Percentiles rank a stretch among this genome's conserved stretches.
These are phyloP conservation scores for Hyles lineata DNA, from an alignment of 2,888 invertebrate species.

Conservation along the genomic window DNA sequence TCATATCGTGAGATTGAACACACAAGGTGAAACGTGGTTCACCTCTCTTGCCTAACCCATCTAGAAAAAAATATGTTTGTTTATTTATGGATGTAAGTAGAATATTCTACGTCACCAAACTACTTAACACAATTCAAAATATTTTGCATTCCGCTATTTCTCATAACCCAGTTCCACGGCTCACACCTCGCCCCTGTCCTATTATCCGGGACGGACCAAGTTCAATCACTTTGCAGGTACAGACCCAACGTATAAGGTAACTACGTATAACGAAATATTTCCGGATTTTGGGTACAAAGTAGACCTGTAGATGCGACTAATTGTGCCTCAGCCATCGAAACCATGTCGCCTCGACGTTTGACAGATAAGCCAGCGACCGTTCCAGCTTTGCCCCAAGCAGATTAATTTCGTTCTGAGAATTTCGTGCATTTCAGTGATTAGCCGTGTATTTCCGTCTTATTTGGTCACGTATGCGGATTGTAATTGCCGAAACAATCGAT, in stretches of 20 bases:
- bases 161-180: not conserved
- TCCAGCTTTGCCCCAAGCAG: not conserved
- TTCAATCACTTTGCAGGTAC: conserved; percentile 63
- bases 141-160: conserved; percentile 1
- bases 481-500: too few species aligned
- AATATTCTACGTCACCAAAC: too few species aligned
- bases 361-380: too few species aligned
- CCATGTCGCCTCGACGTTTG: not conserved
- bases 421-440: not conserved
- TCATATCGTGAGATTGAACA: too few species aligned
- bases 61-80: too few species aligned
- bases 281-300: not conserved
- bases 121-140: not conserved
- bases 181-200: conserved; percentile 32
- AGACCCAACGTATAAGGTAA: conserved; percentile 21
- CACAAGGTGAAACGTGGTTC: too few species aligned
- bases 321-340: not conserved
- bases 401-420: not conserved
- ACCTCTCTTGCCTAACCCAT: too few species aligned
- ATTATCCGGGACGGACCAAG: conserved; percentile 46
- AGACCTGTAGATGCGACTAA: not conserved
- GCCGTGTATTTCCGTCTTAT: not conserved
- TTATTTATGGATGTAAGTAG: too few species aligned
- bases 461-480: not conserved
- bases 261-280: conserved; percentile 18